Evolutionary conservation across 2,888 invertebrate genomes (phyloP).

Genomic region (Cephus pygmeus): DNA sequence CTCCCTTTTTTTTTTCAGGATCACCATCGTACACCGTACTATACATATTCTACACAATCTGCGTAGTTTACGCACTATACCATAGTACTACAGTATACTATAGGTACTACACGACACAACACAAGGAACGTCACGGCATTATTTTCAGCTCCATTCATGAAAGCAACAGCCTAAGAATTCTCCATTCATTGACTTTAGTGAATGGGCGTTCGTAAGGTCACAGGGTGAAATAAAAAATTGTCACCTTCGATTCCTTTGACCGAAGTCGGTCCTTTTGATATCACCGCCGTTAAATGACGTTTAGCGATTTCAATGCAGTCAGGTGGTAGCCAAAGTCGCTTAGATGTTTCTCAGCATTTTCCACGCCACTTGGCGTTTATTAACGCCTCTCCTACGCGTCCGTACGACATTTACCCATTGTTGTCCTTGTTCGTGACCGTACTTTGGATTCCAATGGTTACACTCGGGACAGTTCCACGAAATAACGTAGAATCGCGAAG

Average conservation of each 20-base stretch:
- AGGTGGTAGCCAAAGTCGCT: conserved; percentile 1
- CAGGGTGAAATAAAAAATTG: conserved; percentile 26
- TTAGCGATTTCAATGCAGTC: conserved; percentile 35
- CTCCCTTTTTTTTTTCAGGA: background rate
- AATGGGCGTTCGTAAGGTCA: conserved; percentile 30
- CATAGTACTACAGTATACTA: background rate
- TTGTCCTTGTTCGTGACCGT: background rate
- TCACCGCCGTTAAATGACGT: conserved; percentile 42
- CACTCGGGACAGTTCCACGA: background rate
- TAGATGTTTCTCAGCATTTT: background rate
- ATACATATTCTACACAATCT: background rate
- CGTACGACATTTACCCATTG: background rate
- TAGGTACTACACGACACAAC: background rate
- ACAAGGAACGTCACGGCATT: background rate
- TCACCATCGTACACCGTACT: background rate
- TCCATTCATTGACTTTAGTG: conserved; percentile 33
- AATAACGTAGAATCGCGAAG: background rate
- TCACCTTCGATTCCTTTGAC: conserved; percentile 23
- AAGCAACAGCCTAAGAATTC: conserved; percentile 11
- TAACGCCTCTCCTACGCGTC: background rate
- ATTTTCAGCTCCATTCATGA: conserved; percentile 18
- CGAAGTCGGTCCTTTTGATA: conserved; percentile 47
- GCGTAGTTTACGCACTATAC: background rate
- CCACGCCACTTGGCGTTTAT: background rate
- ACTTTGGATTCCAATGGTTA: background rate